phyloP scores from a whole-genome alignment of 2,797 vertebrate species.

The Hemitrygon akajei region DNA sequence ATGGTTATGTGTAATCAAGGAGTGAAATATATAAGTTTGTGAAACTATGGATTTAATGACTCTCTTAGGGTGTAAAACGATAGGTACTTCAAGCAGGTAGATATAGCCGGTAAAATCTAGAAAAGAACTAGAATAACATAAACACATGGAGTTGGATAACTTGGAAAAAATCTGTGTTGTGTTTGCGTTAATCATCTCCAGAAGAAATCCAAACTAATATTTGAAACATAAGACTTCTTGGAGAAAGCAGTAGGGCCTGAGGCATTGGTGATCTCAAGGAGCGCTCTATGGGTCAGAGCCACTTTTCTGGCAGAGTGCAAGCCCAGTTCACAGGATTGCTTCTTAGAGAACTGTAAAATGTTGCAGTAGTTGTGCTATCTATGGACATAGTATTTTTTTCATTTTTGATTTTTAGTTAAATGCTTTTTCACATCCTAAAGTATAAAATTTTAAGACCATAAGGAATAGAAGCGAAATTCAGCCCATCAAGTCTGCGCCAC shows the following conservation, averaged over 20 bases:
- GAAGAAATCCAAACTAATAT: constrained; percentile 94
- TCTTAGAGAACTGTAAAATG: constrained; percentile 61
- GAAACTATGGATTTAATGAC: constrained; percentile 59
- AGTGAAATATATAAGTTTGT: constrained; percentile 45
- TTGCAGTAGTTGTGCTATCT: constrained; percentile 58
- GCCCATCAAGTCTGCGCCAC: too few relatives aligned
- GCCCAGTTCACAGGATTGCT: constrained; percentile 65
- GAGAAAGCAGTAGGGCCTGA: constrained; percentile 81
- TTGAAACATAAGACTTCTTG: constrained; percentile 97
- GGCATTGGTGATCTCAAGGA: constrained; percentile 75
- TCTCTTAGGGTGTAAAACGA: constrained; percentile 89
- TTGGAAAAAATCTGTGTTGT: constrained; percentile 99
- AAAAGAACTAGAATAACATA: constrained; percentile 99
- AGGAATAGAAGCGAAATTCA: too few relatives aligned
- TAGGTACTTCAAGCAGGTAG: constrained; percentile 85
- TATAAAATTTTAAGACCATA: constrained; percentile 53
- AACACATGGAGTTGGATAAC: constrained; percentile 99
- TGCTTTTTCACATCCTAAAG: constrained; percentile 60
- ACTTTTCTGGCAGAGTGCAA: constrained; percentile 71
- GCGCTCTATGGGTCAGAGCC: constrained; percentile 85
- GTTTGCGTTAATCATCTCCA: constrained; percentile 99
- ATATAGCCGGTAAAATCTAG: constrained; percentile 99
- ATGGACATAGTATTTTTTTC: constrained; percentile 60
- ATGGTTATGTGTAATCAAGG: constrained; percentile 43
- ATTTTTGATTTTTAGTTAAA: constrained; percentile 47